Evolutionary conservation across 2,797 vertebrate species (phyloP), one percentile per base, ranked within the genome.

Genomic region (Myioborus miniatus): DNA sequence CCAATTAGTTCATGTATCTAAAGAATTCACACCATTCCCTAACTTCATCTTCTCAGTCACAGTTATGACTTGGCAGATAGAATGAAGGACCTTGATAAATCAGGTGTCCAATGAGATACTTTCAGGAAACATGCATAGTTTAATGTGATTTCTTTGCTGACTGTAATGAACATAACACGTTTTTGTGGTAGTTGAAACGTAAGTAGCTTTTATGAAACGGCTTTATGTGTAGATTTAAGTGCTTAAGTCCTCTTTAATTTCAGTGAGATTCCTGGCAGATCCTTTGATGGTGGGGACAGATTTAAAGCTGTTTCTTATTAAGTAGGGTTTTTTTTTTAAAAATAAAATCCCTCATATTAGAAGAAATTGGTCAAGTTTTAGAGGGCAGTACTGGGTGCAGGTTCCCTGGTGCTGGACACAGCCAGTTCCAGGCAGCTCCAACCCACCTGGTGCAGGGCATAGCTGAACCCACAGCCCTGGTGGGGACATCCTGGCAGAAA

Each of bases 361-460:
- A 70, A 32, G 21, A 84, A 84, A 70, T 24, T 36, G 32, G 13
- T 5, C 4, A 60, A 4, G 1, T 34, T 78, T 89, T 55, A 39
- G 65, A 50, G 37, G 32, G 5, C 23, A 49, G 2, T 71, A 3
- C 3, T 0, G 7, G 4, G 8, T 52, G 34, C 6, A 3, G 3
- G 5, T 56, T 53, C 11, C 15, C 12, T 41, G 37, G 15, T 15
- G 34, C 58, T 6, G 1, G 55, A 36, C 60, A 55, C 26, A 37
- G 49, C 7, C 2, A 0, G 8, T n/a, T 86, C 49, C 44, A 20
- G 10, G 10, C 1, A 8, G 22, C 9, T 83, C 39, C 49, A 36
- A 3, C 7, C 7, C 2, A 47, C 13, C 5, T 2, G 0, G 6
- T 0, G 0, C 12, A 34, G 7, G 13, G 10, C 30, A 59, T 1